Base-by-base conservation (phyloP, 2,888 invertebrate genomes). In the Molorchus minor region DNA sequence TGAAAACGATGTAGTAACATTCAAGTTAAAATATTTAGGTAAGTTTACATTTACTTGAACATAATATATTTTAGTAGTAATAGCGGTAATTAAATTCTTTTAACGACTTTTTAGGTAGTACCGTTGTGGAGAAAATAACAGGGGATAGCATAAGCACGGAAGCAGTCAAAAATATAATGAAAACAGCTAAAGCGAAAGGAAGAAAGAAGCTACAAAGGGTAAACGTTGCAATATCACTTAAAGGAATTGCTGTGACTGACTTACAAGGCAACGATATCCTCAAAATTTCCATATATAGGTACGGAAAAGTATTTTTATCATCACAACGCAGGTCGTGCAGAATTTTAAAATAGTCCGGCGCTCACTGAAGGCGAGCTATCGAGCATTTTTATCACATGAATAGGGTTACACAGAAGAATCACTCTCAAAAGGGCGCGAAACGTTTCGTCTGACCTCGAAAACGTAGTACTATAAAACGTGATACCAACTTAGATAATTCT, bases 261-360 rank as follows among this genome's bases (percentile, higher is more conserved):
- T 81, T 87, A 0, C 84, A 87, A 19, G 88, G 89, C 61, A 89
- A 91, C 70, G 85, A 88, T 61, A 84, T 91, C 19, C 82, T 93
- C 62, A 90, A 92, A 77, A 86, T 93, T 33, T 93, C 93, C 13
- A 93, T 94, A 77, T 94, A 93, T 81, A 92, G 91, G 93, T 92
- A 81, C 77, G 71, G 53, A 54, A 29, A 36, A n/a, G n/a, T n/a
- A n/a, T n/a, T n/a, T n/a, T n/a, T n/a, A n/a, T n/a, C n/a, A n/a
- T n/a, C n/a, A n/a, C n/a, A n/a, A n/a, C n/a, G n/a, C n/a, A n/a
- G n/a, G n/a, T n/a, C n/a, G n/a, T n/a, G n/a, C n/a, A n/a, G n/a
- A n/a, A n/a, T n/a, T n/a, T n/a, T n/a, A n/a, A n/a, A n/a, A n/a
- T n/a, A n/a, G n/a, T n/a, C n/a, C n/a, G n/a, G n/a, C n/a, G n/a